Percentiles rank a stretch among this genome's conserved stretches.
Conservation (phyloP, 2,797 vertebrate genomes). For the Masticophis lateralis region DNA sequence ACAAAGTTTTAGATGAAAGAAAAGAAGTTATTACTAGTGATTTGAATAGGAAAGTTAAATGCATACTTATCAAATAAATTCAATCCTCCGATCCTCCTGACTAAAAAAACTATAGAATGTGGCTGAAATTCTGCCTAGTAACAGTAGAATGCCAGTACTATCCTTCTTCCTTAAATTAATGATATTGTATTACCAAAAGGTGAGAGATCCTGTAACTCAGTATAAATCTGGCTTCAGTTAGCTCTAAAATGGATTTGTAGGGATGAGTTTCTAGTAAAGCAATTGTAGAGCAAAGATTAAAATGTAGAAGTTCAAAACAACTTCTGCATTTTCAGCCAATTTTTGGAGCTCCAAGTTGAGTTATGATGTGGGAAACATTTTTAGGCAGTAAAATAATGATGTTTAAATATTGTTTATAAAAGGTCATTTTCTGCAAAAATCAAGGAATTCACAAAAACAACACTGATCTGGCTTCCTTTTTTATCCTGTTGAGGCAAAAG, state of each 20-base stretch:
- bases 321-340: not conserved
- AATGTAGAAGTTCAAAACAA: not conserved
- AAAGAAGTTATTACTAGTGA: not conserved
- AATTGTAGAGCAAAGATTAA: not conserved
- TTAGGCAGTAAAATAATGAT: not conserved
- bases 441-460: conserved; percentile 23
- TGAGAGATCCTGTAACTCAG: not conserved
- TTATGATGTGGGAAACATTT: not conserved
- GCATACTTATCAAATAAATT: not conserved
- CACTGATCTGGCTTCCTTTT: conserved; percentile 35
- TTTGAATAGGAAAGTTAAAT: not conserved
- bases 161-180: not conserved
- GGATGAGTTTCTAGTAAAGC: not conserved
- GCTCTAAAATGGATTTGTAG: not conserved
- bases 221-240: not conserved
- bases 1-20: not conserved
- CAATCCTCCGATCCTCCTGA: not conserved
- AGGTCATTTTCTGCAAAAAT: conserved; percentile 17
- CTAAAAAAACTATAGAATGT: not conserved
- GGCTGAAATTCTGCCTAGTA: not conserved
- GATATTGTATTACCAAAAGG: not conserved
- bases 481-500: conserved; percentile 58
- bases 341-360: not conserved
- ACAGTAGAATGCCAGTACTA: not conserved
- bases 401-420: conserved; percentile 5